phyloP scores from a whole-genome alignment of 2,113 vertebrate species.

The Gavia stellata region DNA sequence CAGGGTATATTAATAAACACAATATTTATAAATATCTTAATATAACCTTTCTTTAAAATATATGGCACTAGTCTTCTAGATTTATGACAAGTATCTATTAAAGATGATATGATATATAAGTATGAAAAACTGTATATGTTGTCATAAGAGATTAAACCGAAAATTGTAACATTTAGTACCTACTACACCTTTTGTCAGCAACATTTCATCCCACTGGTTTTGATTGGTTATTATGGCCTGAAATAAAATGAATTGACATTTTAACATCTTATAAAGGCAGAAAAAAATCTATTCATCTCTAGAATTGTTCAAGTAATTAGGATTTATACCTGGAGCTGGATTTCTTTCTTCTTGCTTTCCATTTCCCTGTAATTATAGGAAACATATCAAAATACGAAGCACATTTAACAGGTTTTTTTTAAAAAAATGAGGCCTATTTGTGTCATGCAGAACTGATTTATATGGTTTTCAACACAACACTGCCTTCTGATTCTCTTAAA shows the following conservation, averaged over 20 bases:
- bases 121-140: background rate
- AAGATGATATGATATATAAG: background rate
- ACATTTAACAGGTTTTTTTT: background rate
- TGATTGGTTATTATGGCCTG: conserved; percentile 55
- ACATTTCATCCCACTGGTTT: conserved; percentile 72
- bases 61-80: background rate
- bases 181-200: conserved; percentile 70
- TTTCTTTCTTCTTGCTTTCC: conserved; percentile 70
- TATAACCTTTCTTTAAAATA: background rate
- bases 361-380: conserved; percentile 44
- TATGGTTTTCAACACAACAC: background rate
- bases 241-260: background rate
- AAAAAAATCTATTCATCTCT: background rate
- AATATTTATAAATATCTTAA: background rate
- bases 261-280: background rate
- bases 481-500: background rate
- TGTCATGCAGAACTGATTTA: background rate
- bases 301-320: background rate
- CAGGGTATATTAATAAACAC: background rate
- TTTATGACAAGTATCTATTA: background rate
- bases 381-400: background rate
- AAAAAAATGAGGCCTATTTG: no score
- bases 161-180: conserved; percentile 50
- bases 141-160: background rate
- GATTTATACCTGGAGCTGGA: conserved; percentile 68